Percentiles rank a stretch among this genome's conserved stretches.
Conservation (phyloP, 2,797 vertebrate species). For the Typhlichthys subterraneus region DNA sequence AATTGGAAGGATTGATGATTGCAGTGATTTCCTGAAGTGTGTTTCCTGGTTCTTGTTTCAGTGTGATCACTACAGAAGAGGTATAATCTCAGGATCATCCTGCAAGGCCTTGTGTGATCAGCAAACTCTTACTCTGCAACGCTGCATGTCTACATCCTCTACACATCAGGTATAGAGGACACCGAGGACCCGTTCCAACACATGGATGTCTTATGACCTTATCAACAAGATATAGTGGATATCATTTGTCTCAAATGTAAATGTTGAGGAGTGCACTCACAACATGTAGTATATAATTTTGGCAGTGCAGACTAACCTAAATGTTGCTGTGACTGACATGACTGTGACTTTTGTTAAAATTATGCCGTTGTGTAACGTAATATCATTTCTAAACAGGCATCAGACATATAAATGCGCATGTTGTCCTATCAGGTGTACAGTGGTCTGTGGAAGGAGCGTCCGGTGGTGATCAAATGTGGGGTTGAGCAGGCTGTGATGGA, state of each 20-base stretch:
- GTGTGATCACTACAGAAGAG: constrained; percentile 95
- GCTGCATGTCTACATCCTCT: constrained; percentile 89
- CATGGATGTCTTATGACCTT: no score
- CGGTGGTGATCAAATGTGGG: constrained; percentile 93
- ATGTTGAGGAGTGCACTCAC: no score
- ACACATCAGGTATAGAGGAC: constrained; percentile 82
- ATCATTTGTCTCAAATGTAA: no score
- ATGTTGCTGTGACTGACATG: no score
- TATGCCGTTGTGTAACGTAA: no score
- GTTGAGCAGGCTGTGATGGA: constrained; percentile 80
- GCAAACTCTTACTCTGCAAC: constrained; percentile 83
- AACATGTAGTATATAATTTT: no score
- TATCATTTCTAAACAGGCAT: no score
- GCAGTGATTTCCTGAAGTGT: neutral
- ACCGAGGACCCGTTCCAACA: constrained; percentile 30
- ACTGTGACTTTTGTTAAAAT: no score
- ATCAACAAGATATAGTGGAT: no score
- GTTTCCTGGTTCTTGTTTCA: constrained; percentile 55
- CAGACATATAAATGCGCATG: constrained; percentile 17
- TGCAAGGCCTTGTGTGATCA: constrained; percentile 92
- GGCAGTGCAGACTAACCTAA: no score
- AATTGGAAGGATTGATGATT: neutral
- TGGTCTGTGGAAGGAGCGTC: constrained; percentile 89
- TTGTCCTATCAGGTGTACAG: constrained; percentile 84
- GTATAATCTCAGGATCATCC: constrained; percentile 92